phyloP scores from a whole-genome alignment of 2,888 invertebrate genomes.

The Invenusta paracnida region DNA sequence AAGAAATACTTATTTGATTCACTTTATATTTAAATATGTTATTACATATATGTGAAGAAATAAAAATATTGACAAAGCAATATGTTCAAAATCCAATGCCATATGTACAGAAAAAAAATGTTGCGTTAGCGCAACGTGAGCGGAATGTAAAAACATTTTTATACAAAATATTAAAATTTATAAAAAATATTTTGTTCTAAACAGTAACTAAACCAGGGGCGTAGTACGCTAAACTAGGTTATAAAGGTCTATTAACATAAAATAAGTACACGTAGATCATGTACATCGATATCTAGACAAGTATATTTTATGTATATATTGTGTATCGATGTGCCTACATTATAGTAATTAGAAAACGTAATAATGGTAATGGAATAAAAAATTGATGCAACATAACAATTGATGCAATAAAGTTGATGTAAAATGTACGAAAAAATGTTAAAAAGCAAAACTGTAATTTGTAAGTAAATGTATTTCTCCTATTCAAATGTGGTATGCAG shows the following conservation, averaged over 20 bases:
- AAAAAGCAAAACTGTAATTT: background rate
- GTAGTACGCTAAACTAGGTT: background rate
- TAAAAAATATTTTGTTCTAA: background rate
- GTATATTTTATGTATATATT: background rate
- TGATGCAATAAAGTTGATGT: background rate
- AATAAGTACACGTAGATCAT: background rate
- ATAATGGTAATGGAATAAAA: background rate
- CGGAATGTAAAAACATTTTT: background rate
- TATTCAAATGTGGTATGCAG: too few species aligned
- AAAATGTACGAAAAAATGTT: background rate
- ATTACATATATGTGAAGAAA: background rate
- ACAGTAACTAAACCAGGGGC: background rate
- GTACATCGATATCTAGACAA: background rate
- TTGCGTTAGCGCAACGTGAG: background rate
- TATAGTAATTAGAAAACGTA: background rate
- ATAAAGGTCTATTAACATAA: background rate
- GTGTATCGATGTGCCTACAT: background rate
- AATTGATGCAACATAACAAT: background rate
- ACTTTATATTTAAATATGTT: background rate
- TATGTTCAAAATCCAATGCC: background rate
- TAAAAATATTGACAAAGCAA: background rate
- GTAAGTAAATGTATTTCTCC: background rate
- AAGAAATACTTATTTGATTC: background rate
- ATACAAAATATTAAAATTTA: background rate
- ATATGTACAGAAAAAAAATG: background rate